Evolutionary conservation across 2,113 vertebrate species (phyloP).

Genomic region (Poeciliopsis prolifica): DNA sequence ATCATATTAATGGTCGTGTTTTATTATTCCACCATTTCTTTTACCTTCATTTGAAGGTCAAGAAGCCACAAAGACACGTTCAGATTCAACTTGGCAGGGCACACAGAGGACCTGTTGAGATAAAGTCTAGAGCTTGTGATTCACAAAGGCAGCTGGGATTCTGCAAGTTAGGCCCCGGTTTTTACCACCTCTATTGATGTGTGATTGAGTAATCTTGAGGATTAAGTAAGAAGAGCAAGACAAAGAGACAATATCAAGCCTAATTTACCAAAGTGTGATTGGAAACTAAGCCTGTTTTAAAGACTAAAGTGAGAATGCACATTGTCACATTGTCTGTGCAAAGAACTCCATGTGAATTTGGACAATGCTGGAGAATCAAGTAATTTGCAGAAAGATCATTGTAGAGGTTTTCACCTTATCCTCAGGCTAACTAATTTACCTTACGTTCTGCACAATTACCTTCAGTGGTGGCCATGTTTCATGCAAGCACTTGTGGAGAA

Average conservation of each 20-base stretch:
- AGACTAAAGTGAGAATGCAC: slow-evolving; percentile 14
- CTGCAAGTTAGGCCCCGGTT: slow-evolving; percentile 12
- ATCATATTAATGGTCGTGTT: neutral
- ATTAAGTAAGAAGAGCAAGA: slow-evolving; percentile 1
- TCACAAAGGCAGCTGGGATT: slow-evolving; percentile 17
- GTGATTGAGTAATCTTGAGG: slow-evolving; percentile 24
- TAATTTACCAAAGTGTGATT: slow-evolving; percentile 4
- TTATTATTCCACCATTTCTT: neutral
- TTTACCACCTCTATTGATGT: slow-evolving; percentile 17
- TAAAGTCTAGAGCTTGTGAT: slow-evolving; percentile 21
- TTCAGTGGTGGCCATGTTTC: slow-evolving; percentile 12
- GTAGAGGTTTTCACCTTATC: slow-evolving; percentile 13
- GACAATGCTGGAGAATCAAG: slow-evolving; percentile 5
- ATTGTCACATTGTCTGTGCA: slow-evolving; percentile 1
- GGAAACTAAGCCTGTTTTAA: slow-evolving; percentile 12
- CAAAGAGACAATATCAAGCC: slow-evolving; percentile 11
- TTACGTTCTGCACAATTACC: slow-evolving; percentile 41
- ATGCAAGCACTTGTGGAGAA: slow-evolving; percentile 4
- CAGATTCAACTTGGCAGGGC: slow-evolving; percentile 9
- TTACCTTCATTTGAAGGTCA: slow-evolving; percentile 14
- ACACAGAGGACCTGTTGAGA: slow-evolving; percentile 11
- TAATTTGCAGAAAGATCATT: slow-evolving; percentile 10
- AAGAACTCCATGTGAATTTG: neutral
- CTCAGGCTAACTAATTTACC: slow-evolving; percentile 8
- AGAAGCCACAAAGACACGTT: slow-evolving; percentile 3